Conservation (phyloP, 2,797 vertebrate species). For the Miopithecus talapoin region DNA sequence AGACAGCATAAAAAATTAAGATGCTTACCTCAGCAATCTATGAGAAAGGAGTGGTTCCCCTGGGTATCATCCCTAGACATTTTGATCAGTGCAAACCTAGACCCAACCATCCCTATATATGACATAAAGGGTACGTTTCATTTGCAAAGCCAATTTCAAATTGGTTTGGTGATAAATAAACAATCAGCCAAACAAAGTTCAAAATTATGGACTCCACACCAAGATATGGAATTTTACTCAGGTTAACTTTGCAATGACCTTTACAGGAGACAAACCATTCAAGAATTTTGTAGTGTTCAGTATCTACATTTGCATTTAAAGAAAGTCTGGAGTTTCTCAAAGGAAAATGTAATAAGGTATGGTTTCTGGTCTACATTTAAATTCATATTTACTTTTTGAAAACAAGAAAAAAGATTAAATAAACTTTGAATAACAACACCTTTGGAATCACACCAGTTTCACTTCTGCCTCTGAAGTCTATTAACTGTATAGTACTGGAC, state of each 20-base stretch:
- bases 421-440: background rate
- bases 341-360: background rate
- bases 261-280: background rate
- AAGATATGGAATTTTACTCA: background rate
- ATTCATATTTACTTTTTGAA: constrained; percentile 18
- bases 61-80: background rate
- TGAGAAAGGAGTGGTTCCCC: background rate
- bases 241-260: background rate
- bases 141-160: constrained; percentile 6
- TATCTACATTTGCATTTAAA: background rate
- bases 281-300: background rate
- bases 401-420: background rate
- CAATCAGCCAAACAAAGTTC: background rate
- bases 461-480: background rate
- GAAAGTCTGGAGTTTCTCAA: background rate
- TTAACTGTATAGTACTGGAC: background rate
- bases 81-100: background rate
- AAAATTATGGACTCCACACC: background rate
- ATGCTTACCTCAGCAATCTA: background rate
- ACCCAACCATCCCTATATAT: background rate
- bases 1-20: background rate
- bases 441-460: background rate
- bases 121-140: background rate
- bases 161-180: background rate
- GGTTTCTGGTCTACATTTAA: background rate